phyloP scores from a whole-genome alignment of 1,140 invertebrate genomes.

The Polypedilum vanderplanki region DNA sequence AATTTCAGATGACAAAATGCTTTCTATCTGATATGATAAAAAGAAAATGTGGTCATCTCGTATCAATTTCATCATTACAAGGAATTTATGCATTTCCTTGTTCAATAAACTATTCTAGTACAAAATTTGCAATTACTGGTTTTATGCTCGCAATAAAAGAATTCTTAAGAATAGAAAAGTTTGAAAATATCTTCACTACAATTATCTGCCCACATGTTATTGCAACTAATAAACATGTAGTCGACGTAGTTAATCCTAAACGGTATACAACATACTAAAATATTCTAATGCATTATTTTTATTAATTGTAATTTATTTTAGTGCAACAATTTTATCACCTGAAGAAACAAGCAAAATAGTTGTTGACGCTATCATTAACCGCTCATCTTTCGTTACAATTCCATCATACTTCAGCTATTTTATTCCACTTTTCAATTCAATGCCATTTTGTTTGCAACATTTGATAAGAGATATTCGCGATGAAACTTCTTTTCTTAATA shows the following conservation, averaged over 20 bases:
- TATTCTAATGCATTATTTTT: too few relatives aligned
- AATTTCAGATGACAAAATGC: slow-evolving; percentile 38
- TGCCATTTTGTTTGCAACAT: not conserved
- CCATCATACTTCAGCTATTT: not conserved
- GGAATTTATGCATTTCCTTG: slow-evolving; percentile 36
- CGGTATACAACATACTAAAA: not conserved
- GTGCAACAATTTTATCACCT: not conserved
- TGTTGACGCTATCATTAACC: not conserved
- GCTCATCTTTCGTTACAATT: not conserved
- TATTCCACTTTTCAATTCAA: not conserved
- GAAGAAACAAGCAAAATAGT: not conserved
- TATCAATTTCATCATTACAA: slow-evolving; percentile 39
- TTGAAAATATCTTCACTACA: not conserved
- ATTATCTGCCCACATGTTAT: not conserved
- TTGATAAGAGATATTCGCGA: not conserved
- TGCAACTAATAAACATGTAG: not conserved
- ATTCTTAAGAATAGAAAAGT: not conserved
- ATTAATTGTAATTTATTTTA: not conserved
- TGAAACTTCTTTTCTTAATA: not conserved
- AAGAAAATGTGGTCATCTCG: slow-evolving; percentile 39
- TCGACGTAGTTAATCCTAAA: not conserved
- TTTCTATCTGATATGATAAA: slow-evolving; percentile 42
- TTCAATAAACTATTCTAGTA: slow-evolving; percentile 41
- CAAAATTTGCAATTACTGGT: slow-evolving; percentile 42
- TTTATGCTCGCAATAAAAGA: slow-evolving; percentile 36